Base-by-base conservation (phyloP, 2,797 vertebrate genomes). In the Chelon labrosus region DNA sequence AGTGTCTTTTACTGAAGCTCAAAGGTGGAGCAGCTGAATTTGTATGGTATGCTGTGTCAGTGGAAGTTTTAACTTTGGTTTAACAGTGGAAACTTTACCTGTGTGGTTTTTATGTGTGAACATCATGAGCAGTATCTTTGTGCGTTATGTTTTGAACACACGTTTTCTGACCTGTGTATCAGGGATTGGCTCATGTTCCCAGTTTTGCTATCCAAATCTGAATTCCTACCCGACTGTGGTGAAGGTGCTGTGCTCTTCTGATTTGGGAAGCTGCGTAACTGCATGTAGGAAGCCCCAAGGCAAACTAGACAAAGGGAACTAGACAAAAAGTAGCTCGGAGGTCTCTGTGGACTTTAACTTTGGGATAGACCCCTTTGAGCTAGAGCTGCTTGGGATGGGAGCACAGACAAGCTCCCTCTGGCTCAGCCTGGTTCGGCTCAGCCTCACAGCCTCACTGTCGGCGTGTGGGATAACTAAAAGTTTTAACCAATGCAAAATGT, bases 1-100 rank as follows among this genome's bases (percentile, higher is more conserved):
- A 93, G 94, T 75, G 65, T 66, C 57, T 82, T 80, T 66, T 59
- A 47, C 50, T 31, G 52, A 22, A 8, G 25, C 57, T 71, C 63
- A 42, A 52, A 62, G 65, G 47, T 67, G 49, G 42, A 76, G 61
- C 72, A 19, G 70, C 22, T 54, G 55, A 53, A 38, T 71, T 75
- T 78, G 47, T 19, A 44, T 53, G 20, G 5, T 22, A 10, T 56
- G 1, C 57, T 37, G 22, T 37, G 58, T 1, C 3, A 38, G 37
- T 9, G 44, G 14, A 65, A 52, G 50, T 41, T 65, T 42, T 37
- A 41, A 10, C 25, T 55, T 49, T 55, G 31, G 16, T 59, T 70
- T 13, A 50, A 1, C 31, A 19, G 9, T 13, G 51, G 39, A 63
- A 16, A 16, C 4, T 42, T 42, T 4, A 42, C 14, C 12, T 14